phyloP scores from a whole-genome alignment of 2,797 vertebrate genomes.

The Etheostoma perlongum region DNA sequence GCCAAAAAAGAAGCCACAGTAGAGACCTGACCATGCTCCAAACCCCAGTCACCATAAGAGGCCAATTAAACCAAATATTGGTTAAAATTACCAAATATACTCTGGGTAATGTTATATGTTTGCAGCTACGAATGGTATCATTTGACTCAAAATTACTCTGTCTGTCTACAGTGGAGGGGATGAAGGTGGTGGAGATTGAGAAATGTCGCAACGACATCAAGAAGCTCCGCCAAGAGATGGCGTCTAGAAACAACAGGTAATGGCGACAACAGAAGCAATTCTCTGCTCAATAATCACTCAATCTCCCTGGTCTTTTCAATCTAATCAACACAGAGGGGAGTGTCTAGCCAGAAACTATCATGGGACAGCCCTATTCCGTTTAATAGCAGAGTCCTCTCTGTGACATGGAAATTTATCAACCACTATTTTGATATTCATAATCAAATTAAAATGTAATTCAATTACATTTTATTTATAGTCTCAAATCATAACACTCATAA shows the following conservation, averaged over 20 bases:
- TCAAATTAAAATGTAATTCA: too few relatives aligned
- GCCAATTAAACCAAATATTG: not conserved
- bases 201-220: conserved; percentile 96
- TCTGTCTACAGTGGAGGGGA: conserved; percentile 90
- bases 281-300: not conserved
- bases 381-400: not conserved
- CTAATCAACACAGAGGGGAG: not conserved
- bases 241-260: conserved; percentile 86
- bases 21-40: not conserved
- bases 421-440: too few relatives aligned
- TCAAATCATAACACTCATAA: too few relatives aligned
- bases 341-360: not conserved
- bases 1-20: not conserved
- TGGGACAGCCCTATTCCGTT: not conserved
- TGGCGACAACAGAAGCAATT: not conserved
- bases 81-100: not conserved
- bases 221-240: conserved; percentile 94
- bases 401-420: not conserved
- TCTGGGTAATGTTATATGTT: not conserved
- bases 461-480: too few relatives aligned
- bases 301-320: not conserved
- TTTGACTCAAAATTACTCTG: not conserved
- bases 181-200: conserved; percentile 97
- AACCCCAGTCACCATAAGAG: not conserved
- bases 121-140: not conserved